A percentile compares a stretch with the other conserved stretches of the same genome.
These are phyloP conservation scores for Amphimallon solstitiale DNA, from an alignment of 2,888 invertebrate genomes.

Conservation along the genomic window DNA sequence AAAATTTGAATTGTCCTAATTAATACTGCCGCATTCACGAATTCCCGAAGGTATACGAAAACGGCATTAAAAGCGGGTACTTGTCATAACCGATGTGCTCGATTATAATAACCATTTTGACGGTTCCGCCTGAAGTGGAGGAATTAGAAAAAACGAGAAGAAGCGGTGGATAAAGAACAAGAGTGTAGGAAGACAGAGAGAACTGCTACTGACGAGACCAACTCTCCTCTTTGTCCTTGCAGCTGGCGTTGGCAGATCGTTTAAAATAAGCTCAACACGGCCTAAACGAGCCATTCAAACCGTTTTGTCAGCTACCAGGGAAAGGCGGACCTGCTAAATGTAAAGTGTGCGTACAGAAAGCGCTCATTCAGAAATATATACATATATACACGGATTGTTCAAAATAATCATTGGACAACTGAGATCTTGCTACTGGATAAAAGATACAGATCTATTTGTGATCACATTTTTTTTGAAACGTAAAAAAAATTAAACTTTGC, in stretches of 20 bases:
- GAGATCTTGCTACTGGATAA: not conserved
- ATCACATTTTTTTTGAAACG: no score
- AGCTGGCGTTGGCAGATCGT: slow-evolving; percentile 51
- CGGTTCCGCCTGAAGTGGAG: not conserved
- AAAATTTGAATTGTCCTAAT: no score
- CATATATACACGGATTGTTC: slow-evolving; percentile 20
- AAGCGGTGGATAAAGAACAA: no score
- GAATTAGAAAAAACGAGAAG: not conserved
- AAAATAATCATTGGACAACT: not conserved
- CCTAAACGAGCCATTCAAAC: slow-evolving; percentile 48
- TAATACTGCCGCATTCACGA: no score
- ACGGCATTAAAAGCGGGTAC: no score
- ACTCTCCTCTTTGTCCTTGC: slow-evolving; percentile 43
- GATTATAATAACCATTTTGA: not conserved
- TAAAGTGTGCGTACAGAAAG: slow-evolving; percentile 43
- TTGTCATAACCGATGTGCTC: not conserved
- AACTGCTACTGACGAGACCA: not conserved
- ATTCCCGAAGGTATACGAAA: no score
- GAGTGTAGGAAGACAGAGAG: not conserved
- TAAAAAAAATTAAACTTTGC: no score
- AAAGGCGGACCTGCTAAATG: slow-evolving; percentile 45
- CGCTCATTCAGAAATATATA: slow-evolving; percentile 47
- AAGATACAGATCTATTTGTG: not conserved
- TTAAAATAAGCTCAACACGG: slow-evolving; percentile 51
- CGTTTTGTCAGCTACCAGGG: slow-evolving; percentile 44